These are phyloP conservation scores for Brassicogethes aeneus DNA, from an alignment of 2,888 invertebrate genomes.

Conservation along the genomic window DNA sequence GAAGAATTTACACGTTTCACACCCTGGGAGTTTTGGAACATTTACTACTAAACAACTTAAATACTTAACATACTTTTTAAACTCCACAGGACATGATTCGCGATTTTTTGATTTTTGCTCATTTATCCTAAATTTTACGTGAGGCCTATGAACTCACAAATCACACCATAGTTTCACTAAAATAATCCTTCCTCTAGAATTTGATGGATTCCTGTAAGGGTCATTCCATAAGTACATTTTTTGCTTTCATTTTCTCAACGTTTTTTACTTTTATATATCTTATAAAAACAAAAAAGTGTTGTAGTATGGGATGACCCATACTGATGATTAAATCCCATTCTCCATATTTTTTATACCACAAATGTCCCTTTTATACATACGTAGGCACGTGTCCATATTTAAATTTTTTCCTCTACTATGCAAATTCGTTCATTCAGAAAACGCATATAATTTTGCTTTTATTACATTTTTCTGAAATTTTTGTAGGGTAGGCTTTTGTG, in stretches of 20 bases:
- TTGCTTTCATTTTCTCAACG: not conserved
- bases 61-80: slow-evolving; percentile 35
- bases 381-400: slow-evolving; percentile 31
- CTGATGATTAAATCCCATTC: too few species aligned
- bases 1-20: slow-evolving; percentile 33
- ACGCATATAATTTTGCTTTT: slow-evolving; percentile 25
- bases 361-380: too few species aligned
- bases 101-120: slow-evolving; percentile 43
- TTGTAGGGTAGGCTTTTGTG: slow-evolving; percentile 12
- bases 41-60: slow-evolving; percentile 39
- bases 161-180: slow-evolving; percentile 2
- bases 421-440: slow-evolving; percentile 20
- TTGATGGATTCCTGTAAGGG: too few species aligned
- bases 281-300: too few species aligned
- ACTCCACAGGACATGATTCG: slow-evolving; percentile 34
- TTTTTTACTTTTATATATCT: not conserved
- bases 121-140: slow-evolving; percentile 24
- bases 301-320: too few species aligned
- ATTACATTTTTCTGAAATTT: slow-evolving; percentile 19
- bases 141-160: too few species aligned
- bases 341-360: too few species aligned
- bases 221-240: not conserved
- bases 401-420: slow-evolving; percentile 26
- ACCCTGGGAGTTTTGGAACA: slow-evolving; percentile 38
- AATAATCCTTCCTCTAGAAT: too few species aligned